Percentiles rank a stretch among this genome's conserved stretches.
phyloP scores from a whole-genome alignment of 1,140 invertebrate genomes.

The Heterodera schachtii region DNA sequence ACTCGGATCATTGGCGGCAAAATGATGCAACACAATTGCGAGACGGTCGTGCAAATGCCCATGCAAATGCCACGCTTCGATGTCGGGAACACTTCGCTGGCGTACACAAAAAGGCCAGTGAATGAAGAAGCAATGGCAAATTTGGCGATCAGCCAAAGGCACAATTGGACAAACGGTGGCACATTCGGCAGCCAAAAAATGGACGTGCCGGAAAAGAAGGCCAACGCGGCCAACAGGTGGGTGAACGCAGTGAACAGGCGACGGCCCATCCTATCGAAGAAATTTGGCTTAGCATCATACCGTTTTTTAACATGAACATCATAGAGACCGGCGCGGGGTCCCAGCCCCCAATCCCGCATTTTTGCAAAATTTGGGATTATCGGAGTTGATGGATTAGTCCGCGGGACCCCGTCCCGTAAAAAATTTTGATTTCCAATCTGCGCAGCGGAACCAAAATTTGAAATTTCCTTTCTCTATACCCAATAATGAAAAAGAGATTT shows the following conservation, averaged over 20 bases:
- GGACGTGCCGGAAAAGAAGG: conserved; percentile 28
- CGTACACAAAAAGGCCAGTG: conserved; percentile 47
- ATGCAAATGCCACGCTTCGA: conserved; percentile 48
- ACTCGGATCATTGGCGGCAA: conserved; percentile 33
- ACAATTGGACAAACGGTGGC: conserved; percentile 19
- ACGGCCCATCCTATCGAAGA: conserved; percentile 26
- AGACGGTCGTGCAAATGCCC: conserved; percentile 49
- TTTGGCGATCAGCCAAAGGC: conserved; percentile 48
- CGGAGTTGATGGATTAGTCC: no score
- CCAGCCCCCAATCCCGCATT: neutral
- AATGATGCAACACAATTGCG: conserved; percentile 26
- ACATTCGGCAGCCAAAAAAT: conserved; percentile 31
- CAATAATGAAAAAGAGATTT: no score
- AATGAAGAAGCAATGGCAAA: conserved; percentile 50
- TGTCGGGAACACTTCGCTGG: conserved; percentile 50
- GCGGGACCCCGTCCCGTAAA: no score
- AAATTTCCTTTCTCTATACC: no score
- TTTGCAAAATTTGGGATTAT: no score
- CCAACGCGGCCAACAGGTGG: conserved; percentile 38
- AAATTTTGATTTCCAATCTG: no score
- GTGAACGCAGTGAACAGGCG: conserved; percentile 43
- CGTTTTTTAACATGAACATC: no score
- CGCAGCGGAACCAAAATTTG: no score
- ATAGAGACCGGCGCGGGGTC: no score
- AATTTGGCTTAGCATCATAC: no score